These are phyloP conservation scores for Tethea ocularis DNA, from an alignment of 2,888 invertebrate genomes.

Conservation along the genomic window DNA sequence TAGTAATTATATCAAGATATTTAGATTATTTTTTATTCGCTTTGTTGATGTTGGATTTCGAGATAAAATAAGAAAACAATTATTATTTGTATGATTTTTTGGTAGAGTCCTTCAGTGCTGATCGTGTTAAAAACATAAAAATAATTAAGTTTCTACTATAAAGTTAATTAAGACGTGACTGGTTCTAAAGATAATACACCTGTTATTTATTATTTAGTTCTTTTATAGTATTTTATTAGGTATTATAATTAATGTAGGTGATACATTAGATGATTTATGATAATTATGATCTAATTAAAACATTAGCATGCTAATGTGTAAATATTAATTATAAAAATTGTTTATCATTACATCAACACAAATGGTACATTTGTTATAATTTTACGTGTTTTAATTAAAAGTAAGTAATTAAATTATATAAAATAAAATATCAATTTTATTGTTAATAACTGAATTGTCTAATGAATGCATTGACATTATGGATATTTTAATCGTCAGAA, in stretches of 20 bases:
- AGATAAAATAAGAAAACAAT: slow-evolving; percentile 39
- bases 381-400: not conserved
- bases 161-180: slow-evolving; percentile 56
- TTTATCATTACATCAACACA: not conserved
- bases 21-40: slow-evolving; percentile 51
- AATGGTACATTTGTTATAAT: not conserved
- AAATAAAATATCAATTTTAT: not conserved
- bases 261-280: slow-evolving; percentile 45
- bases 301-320: slow-evolving; percentile 31
- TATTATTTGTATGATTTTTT: slow-evolving; percentile 38
- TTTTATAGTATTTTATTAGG: slow-evolving; percentile 32
- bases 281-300: slow-evolving; percentile 54
- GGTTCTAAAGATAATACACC: slow-evolving; percentile 60
- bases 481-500: no score
- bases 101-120: slow-evolving; percentile 51
- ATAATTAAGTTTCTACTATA: slow-evolving; percentile 35
- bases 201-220: slow-evolving; percentile 81
- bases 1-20: slow-evolving; percentile 50
- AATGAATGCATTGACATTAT: not conserved
- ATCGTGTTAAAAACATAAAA: slow-evolving; percentile 38
- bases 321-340: slow-evolving; percentile 19
- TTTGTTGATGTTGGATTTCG: slow-evolving; percentile 58
- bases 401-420: not conserved
- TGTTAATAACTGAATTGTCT: not conserved
- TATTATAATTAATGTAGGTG: slow-evolving; percentile 35